Evolutionary conservation across 2,797 vertebrate species (phyloP), one percentile per base, ranked within the genome.

Genomic region (Tarsius wallacei): DNA sequence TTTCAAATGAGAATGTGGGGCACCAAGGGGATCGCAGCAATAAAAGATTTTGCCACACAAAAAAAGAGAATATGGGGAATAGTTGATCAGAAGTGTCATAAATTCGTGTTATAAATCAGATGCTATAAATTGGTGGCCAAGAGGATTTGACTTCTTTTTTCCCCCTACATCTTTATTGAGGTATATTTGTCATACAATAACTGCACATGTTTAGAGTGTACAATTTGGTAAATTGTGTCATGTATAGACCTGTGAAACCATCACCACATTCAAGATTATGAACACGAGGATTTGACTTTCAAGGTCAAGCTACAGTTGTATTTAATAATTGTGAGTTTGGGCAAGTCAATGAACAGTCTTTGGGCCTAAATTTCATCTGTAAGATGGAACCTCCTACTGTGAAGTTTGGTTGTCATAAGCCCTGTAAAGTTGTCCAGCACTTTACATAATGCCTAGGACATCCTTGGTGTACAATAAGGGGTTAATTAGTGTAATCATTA

Each of bases 391-490:
- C 33, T 78, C 61, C 42, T 24, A 24, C n/a, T 74, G n/a, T 64
- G 82, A 70, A 55, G n/a, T 53, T 2, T 4, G 21, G 17, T 33
- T 16, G 19, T 63, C 7, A 61, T 19, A 22, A 47, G 68, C 8
- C 13, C 14, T 47, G 11, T 61, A 7, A 31, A 36, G 5, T 49
- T 16, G 33, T 13, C 6, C 11, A 11, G 12, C 9, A 36, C 64
- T 78, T 61, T 73, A 31, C 70, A 22, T 22, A 71, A 78, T 31
- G 42, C 7, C 22, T 5, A 31, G 11, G 21, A 12, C 55, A 17
- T 22, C 13, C 0, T 0, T 10, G 4, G 17, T 28, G 11, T 19
- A 31, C 28, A 0, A 0, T 10, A 16, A 36, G 51, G 55, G 47
- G 31, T 13, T 17, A 16, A 19, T 73, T 21, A 8, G 28, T 11